A percentile compares a stretch with the other conserved stretches of the same genome.
These are phyloP conservation scores for Archivesica marissinica DNA, from an alignment of 1,140 invertebrate genomes.

Conservation along the genomic window DNA sequence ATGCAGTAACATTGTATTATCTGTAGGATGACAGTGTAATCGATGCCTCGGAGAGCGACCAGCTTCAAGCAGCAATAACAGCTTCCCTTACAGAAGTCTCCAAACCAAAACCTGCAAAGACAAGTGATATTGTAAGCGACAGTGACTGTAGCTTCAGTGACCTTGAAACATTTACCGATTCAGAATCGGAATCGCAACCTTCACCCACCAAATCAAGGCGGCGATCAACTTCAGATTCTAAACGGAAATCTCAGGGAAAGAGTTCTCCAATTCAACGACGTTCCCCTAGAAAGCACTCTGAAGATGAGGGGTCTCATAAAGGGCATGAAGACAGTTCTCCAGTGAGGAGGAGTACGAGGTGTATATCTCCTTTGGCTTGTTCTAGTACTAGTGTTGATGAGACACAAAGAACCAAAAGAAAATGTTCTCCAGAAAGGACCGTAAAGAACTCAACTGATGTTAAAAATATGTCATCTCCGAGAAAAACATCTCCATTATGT, in stretches of 20 bases:
- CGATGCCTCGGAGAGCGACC: constrained; percentile 84
- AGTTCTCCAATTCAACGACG: constrained; percentile 9
- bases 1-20: constrained; percentile 17
- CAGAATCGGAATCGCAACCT: constrained; percentile 62
- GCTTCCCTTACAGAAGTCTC: constrained; percentile 80
- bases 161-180: constrained; percentile 83
- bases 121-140: not conserved
- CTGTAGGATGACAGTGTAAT: constrained; percentile 78
- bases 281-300: constrained; percentile 14
- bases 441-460: not conserved
- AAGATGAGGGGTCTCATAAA: not conserved
- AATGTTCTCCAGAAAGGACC: constrained; percentile 9
- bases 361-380: constrained; percentile 41
- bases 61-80: constrained; percentile 84
- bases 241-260: not conserved
- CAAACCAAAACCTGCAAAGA: not conserved
- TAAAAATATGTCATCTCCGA: constrained; percentile 21
- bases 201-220: not conserved
- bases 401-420: constrained; percentile 1
- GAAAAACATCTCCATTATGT: constrained; percentile 4
- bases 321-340: not conserved
- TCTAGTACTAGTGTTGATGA: constrained; percentile 15
- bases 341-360: not conserved
- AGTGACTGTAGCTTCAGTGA: constrained; percentile 75
- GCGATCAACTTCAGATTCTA: not conserved